Conservation (phyloP, 2,113 vertebrate species). For the Cyrtonyx montezumae region DNA sequence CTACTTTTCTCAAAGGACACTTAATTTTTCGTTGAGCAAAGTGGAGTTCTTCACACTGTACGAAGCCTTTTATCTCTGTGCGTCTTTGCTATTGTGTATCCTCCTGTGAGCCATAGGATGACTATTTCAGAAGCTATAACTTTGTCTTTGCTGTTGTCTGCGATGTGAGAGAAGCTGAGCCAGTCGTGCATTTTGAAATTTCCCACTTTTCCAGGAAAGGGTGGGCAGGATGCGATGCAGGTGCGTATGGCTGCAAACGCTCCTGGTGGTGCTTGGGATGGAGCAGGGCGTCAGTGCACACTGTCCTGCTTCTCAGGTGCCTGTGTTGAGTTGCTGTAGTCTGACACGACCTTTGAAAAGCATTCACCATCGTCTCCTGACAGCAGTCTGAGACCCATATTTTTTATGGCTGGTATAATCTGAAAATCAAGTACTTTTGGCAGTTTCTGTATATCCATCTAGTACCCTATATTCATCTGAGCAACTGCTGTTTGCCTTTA, state of each 20-base stretch:
- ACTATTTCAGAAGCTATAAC: slow-evolving; percentile 4
- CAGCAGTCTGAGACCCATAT: slow-evolving; percentile 12
- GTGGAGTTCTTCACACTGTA: not conserved
- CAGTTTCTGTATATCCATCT: not conserved
- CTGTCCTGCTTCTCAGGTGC: slow-evolving; percentile 3
- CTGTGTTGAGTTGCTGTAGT: not conserved
- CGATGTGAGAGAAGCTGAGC: not conserved
- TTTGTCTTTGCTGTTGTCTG: not conserved
- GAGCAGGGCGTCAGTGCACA: not conserved
- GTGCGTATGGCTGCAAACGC: not conserved
- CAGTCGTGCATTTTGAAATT: accelerated
- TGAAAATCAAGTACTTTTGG: slow-evolving; percentile 52
- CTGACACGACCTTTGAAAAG: slow-evolving; percentile 37
- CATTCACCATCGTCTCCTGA: not conserved
- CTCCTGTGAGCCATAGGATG: not conserved
- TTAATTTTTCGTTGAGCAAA: not conserved
- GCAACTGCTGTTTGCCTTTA: slow-evolving; percentile 30
- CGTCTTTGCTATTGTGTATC: not conserved
- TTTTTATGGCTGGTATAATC: slow-evolving; percentile 52
- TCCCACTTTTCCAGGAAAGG: not conserved
- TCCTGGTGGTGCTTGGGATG: not conserved
- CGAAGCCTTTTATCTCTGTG: not conserved
- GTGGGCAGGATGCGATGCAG: not conserved
- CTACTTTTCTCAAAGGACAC: not conserved
- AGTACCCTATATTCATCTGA: slow-evolving; percentile 3